A percentile compares a stretch with the other conserved stretches of the same genome.
These are phyloP conservation scores for Argyrosomus japonicus DNA, from an alignment of 2,113 vertebrate genomes.

Conservation along the genomic window DNA sequence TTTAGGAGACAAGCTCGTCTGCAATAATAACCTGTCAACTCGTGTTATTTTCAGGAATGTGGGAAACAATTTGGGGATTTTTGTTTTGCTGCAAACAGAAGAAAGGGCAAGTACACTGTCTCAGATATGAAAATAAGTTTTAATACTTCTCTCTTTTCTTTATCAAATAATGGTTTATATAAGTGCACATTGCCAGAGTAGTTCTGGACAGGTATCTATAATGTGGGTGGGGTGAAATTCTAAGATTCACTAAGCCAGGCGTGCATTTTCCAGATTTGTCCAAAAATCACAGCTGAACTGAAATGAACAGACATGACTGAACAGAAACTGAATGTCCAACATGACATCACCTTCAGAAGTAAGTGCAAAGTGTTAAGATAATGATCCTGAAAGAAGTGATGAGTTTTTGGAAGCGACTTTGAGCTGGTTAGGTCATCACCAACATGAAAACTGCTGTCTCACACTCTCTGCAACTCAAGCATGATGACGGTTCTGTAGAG, in stretches of 20 bases:
- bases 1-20: constrained; percentile 3
- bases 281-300: neutral
- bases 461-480: constrained; percentile 14
- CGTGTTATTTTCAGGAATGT: constrained; percentile 4
- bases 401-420: constrained; percentile 25
- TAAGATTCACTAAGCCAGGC: neutral
- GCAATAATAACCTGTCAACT: neutral
- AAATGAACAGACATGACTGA: neutral
- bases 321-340: neutral
- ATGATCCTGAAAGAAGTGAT: neutral
- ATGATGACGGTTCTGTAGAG: constrained; percentile 25
- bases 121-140: neutral
- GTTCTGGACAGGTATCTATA: constrained; percentile 20
- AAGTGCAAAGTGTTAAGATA: neutral
- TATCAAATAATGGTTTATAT: neutral
- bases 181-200: neutral
- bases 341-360: neutral
- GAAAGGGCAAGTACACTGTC: neutral
- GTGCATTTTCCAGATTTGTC: constrained; percentile 1
- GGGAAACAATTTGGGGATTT: neutral
- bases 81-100: constrained; percentile 14
- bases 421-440: constrained; percentile 33
- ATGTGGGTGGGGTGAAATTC: neutral
- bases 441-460: constrained; percentile 43
- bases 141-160: neutral